A percentile compares a stretch with the other conserved stretches of the same genome.
Evolutionary conservation across 2,113 vertebrate genomes (phyloP).

Genomic region (Natator depressus): DNA sequence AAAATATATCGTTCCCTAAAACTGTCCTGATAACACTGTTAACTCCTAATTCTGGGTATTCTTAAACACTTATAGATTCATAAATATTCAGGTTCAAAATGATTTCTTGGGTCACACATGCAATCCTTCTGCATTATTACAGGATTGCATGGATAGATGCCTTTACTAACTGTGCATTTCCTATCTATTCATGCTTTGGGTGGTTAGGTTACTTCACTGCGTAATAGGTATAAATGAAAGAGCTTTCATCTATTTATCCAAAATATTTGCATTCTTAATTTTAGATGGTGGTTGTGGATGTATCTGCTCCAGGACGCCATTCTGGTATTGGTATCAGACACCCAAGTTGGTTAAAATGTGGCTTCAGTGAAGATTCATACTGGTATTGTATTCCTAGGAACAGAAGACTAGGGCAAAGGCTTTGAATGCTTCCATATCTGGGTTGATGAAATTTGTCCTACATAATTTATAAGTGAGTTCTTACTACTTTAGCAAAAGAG

Average conservation of each 20-base stretch:
- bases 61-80: background rate
- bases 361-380: background rate
- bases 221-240: background rate
- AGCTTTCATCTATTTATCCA: background rate
- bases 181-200: background rate
- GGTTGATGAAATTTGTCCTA: background rate
- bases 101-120: background rate
- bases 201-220: background rate
- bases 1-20: conserved; percentile 4
- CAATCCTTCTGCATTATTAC: background rate
- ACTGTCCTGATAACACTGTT: background rate
- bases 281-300: background rate
- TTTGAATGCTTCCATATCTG: background rate
- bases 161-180: background rate
- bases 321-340: too few species aligned
- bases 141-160: background rate
- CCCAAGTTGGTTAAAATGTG: background rate
- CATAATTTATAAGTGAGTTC: background rate
- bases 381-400: background rate
- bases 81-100: background rate
- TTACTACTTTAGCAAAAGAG: background rate
- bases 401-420: background rate
- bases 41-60: background rate
- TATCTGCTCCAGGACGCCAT: too few species aligned
- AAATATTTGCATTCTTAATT: background rate